phyloP scores from a whole-genome alignment of 2,888 invertebrate species.

The Folsomia manolachei region DNA sequence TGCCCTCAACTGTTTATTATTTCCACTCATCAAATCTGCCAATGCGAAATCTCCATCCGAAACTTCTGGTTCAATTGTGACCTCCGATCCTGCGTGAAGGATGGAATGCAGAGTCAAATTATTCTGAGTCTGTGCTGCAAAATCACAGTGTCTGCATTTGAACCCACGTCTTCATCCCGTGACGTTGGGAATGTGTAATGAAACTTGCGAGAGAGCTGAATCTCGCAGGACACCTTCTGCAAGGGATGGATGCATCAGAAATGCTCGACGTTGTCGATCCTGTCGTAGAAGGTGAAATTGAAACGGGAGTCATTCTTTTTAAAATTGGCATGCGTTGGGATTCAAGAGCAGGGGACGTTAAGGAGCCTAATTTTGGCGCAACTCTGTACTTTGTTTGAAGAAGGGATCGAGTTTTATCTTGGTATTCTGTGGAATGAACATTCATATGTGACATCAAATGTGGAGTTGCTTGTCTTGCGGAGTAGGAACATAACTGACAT shows the following conservation, averaged over 20 bases:
- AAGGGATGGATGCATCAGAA: slow-evolving; percentile 25
- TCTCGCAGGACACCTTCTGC: slow-evolving; percentile 64
- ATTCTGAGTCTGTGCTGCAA: slow-evolving; percentile 66
- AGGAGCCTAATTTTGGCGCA: background rate
- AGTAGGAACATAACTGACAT: slow-evolving; percentile 75
- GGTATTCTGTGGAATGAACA: slow-evolving; percentile 76
- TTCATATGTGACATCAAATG: slow-evolving; percentile 67
- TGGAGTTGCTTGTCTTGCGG: slow-evolving; percentile 65
- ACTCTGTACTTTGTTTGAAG: slow-evolving; percentile 25
- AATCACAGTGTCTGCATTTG: slow-evolving; percentile 69
- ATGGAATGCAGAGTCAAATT: slow-evolving; percentile 66
- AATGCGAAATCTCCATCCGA: background rate
- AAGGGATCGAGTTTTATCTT: slow-evolving; percentile 54
- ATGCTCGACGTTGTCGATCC: background rate
- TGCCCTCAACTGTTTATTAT: no score
- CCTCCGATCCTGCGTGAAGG: slow-evolving; percentile 58
- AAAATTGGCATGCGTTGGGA: no score
- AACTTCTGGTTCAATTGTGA: slow-evolving; percentile 21
- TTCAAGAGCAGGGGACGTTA: slow-evolving; percentile 5
- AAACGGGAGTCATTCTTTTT: slow-evolving; percentile 4
- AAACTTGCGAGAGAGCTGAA: slow-evolving; percentile 70
- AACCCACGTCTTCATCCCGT: slow-evolving; percentile 65
- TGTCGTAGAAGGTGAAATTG: background rate
- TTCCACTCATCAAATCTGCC: no score
- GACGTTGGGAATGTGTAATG: slow-evolving; percentile 67